Evolutionary conservation across 2,797 vertebrate genomes (phyloP), one percentile per base, ranked within the genome.

Genomic region (Myripristis murdjan): DNA sequence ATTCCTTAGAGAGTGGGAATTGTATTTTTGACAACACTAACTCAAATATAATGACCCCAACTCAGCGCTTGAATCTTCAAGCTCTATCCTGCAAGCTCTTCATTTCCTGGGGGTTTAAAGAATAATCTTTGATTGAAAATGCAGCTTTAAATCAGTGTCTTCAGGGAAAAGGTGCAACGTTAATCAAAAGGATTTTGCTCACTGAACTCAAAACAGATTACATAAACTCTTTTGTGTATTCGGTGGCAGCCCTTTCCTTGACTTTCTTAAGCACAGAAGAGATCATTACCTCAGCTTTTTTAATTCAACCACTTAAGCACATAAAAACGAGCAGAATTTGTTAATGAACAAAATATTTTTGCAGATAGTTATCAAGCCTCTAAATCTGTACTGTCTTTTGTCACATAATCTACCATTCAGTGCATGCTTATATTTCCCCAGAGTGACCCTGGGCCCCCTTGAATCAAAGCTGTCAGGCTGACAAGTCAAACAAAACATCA

Each of bases 71-170:
- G 75, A 89, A 77, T 84, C 65, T 61, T 44, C 56, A 81, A 80
- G 65, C 43, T 75, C 48, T 56, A 74, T 81, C 75, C 82, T 79
- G 72, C 68, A 64, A 86, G 81, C 75, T 70, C 47, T 76, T 87
- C 57, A 35, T 28, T 79, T 82, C 81, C 88, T 73, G 4, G 57
- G 70, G 75, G 56, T 77, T 83, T 79, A 53, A 64, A 59, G 74
- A 89, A 85, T 77, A 73, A 82, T 89, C 88, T 90, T 93, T 93
- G 87, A 92, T 90, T 86, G 82, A 89, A 86, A 79, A 83, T 84
- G 67, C 71, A 51, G 57, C 79, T 84, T 89, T 79, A 68, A 81
- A 84, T 82, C 70, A 47, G 14, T 46, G 73, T 87, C 82, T 81
- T 31, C n/a, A 11, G 78, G 80, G 78, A 86, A 82, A 89, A 91